Evolutionary conservation across 2,888 invertebrate genomes (phyloP).

Genomic region (Himalopsyche tibetana): DNA sequence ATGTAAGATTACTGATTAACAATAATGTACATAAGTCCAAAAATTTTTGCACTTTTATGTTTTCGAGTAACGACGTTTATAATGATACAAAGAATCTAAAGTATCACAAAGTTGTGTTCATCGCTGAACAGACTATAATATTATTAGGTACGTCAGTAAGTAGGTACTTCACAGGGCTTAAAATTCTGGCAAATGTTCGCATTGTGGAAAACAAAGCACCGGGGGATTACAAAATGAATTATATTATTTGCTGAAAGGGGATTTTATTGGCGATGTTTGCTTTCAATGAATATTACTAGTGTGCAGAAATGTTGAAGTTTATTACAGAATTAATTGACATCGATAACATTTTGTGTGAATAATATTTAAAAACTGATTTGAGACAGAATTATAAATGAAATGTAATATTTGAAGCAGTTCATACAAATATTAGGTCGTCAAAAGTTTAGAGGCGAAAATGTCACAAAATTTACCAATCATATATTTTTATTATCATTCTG

Average conservation of each 20-base stretch:
- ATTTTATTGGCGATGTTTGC: constrained; percentile 24
- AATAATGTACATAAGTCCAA: too few relatives aligned
- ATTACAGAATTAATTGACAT: background rate
- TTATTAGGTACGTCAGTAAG: background rate
- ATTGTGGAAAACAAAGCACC: constrained; percentile 13
- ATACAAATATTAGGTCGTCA: too few relatives aligned
- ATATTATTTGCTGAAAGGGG: constrained; percentile 2
- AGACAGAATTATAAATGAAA: too few relatives aligned
- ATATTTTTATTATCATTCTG: too few relatives aligned
- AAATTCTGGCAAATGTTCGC: constrained; percentile 31
- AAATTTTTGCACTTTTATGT: too few relatives aligned
- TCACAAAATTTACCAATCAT: too few relatives aligned
- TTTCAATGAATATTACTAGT: constrained; percentile 11
- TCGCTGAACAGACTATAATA: background rate
- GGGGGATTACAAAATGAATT: constrained; percentile 8
- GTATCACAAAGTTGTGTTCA: background rate
- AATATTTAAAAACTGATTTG: too few relatives aligned
- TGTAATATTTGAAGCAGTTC: too few relatives aligned
- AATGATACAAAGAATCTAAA: background rate
- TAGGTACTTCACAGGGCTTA: background rate
- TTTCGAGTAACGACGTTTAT: too few relatives aligned
- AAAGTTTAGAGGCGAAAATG: too few relatives aligned
- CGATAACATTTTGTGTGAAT: background rate
- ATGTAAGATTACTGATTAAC: too few relatives aligned
- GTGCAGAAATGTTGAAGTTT: background rate